Base-by-base conservation (phyloP, 2,113 vertebrate species). In the Eupsittula cactorum region DNA sequence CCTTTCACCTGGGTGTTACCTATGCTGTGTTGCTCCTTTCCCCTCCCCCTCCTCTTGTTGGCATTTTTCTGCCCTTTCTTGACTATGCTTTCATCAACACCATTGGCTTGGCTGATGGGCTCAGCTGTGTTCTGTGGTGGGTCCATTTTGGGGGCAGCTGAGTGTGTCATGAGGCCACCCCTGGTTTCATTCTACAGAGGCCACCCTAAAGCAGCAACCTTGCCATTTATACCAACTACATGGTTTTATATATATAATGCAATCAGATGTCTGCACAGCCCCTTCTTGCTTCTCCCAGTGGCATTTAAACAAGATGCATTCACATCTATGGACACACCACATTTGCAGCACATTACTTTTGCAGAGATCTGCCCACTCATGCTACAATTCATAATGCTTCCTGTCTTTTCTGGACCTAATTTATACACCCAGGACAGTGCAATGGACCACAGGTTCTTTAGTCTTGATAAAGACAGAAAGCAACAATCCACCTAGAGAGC, bases 11-110 rank as follows among this genome's bases (percentile, higher is more conserved):
- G 33, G 14, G 13, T 46, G 10, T 23, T 39, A n/a, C 7, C 55
- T 53, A 14, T 70, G 15, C 33, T 59, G n/a, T 57, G 55, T 14
- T 57, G 33, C 20, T 8, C 8, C 7, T 46, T 35, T 18, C 10
- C 13, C 8, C 20, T 3, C 2, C 3, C 2, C 3, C 16, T 2
- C 29, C 9, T 10, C 10, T 23, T 20, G 39, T 9, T 47, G 44
- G 35, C n/a, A 59, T 39, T 37, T 62, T 93, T 49, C 84, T 70
- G 29, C 16, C 23, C 41, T 78, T 47, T 62, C 23, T 75, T 82
- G 16, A 71, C 37, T 16, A 41, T 15, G 8, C 13, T 90, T 80
- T 55, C 16, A 49, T 6, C 39, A n/a, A 19, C 20, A 20, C 29
- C 25, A 25, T 13, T 23, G 8, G 33, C 20, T 15, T 37, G 53